These are phyloP conservation scores for Troides helena DNA, from an alignment of 2,888 invertebrate species.

Conservation along the genomic window DNA sequence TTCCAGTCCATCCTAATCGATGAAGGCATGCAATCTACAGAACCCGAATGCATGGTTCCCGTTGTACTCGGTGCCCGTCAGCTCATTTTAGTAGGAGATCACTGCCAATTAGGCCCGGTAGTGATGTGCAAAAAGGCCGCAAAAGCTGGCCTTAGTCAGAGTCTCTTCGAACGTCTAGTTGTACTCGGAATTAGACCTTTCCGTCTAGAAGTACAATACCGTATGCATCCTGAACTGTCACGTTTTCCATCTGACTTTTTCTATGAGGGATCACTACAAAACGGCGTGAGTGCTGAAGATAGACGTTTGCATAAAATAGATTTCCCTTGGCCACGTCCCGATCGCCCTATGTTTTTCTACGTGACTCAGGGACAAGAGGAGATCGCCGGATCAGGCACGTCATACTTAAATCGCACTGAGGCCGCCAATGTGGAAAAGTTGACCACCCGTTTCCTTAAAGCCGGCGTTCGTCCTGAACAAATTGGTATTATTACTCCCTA, in stretches of 20 bases:
- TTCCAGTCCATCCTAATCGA: constrained; percentile 98
- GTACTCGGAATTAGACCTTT: constrained; percentile 98
- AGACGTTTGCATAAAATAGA: constrained; percentile 93
- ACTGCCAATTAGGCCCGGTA: constrained; percentile 99
- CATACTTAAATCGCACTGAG: constrained; percentile 98
- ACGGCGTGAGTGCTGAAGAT: constrained; percentile 98
- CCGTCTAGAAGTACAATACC: constrained; percentile 97
- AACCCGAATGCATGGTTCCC: constrained; percentile 99
- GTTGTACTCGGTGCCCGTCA: constrained; percentile 98
- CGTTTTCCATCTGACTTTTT: constrained; percentile 99
- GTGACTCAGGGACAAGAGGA: constrained; percentile 99
- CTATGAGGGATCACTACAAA: constrained; percentile 99
- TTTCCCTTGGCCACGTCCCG: constrained; percentile 98
- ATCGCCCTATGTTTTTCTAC: constrained; percentile 99
- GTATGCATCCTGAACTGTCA: constrained; percentile 99
- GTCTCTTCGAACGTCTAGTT: constrained; percentile 97
- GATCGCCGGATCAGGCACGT: constrained; percentile 98
- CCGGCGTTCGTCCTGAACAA: constrained; percentile 97
- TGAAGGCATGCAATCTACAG: constrained; percentile 98
- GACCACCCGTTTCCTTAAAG: constrained; percentile 95
- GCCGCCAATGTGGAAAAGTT: constrained; percentile 99
- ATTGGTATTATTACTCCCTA: constrained; percentile 99
- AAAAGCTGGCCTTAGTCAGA: constrained; percentile 97
- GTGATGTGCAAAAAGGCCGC: constrained; percentile 99
- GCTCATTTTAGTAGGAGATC: constrained; percentile 98